Percentiles rank a stretch among this genome's conserved stretches.
Evolutionary conservation across 1,140 invertebrate genomes (phyloP).

Genomic region (Atta colombica): DNA sequence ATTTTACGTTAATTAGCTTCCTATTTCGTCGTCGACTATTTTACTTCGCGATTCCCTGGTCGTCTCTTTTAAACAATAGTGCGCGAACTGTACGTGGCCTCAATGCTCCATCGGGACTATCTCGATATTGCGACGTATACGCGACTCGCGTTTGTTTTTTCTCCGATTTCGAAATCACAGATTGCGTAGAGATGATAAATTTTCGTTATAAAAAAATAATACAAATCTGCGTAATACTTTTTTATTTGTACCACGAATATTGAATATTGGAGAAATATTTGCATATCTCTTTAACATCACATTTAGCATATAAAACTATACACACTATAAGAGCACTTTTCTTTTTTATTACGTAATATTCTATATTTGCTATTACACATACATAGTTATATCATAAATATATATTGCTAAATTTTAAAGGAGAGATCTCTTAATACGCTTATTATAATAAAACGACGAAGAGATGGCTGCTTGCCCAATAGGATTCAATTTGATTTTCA

Average conservation of each 20-base stretch:
- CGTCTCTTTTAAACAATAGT: conserved; percentile 10
- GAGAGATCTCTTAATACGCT: neutral
- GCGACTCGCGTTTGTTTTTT: neutral
- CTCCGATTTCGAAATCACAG: neutral
- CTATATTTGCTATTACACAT: neutral
- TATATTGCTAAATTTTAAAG: conserved; percentile 12
- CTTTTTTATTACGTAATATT: neutral
- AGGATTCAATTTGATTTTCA: conserved; percentile 30
- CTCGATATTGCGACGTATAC: conserved; percentile 26
- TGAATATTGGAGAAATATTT: neutral
- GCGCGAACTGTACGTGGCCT: conserved; percentile 1
- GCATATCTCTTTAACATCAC: neutral
- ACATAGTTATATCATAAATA: neutral
- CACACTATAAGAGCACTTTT: neutral
- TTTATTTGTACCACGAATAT: neutral
- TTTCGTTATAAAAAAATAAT: neutral
- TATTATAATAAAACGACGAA: neutral
- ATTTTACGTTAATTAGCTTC: conserved; percentile 26
- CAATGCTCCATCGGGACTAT: neutral
- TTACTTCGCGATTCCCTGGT: neutral
- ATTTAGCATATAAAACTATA: neutral
- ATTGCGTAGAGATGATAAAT: neutral
- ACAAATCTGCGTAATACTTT: neutral
- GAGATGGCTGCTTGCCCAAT: neutral
- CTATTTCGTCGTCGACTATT: neutral